phyloP scores from a whole-genome alignment of 2,888 invertebrate species.

The Lucinisca nassula region DNA sequence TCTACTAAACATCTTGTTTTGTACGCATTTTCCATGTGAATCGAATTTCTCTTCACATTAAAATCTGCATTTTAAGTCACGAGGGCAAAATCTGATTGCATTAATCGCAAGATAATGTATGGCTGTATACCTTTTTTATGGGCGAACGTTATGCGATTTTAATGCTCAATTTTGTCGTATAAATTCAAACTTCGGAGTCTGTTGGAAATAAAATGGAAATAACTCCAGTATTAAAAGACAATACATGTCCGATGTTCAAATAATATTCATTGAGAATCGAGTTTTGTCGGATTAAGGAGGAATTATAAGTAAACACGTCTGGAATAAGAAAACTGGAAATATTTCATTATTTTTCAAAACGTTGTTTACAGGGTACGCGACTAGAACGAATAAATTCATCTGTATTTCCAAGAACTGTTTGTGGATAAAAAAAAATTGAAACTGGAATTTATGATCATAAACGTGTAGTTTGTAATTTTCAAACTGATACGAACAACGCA shows the following conservation, averaged over 20 bases:
- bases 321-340: background rate
- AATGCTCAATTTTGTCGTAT: constrained; percentile 71
- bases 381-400: no score
- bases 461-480: no score
- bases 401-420: no score
- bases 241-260: constrained; percentile 47
- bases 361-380: no score
- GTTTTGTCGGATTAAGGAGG: constrained; percentile 7
- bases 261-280: constrained; percentile 8
- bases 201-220: constrained; percentile 65
- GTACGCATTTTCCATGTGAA: background rate
- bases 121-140: constrained; percentile 60
- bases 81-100: background rate
- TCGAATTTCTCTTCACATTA: background rate
- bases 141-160: constrained; percentile 64
- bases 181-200: constrained; percentile 63
- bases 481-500: background rate
- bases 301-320: background rate
- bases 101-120: background rate
- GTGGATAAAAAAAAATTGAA: background rate
- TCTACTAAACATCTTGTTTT: constrained; percentile 4
- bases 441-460: background rate
- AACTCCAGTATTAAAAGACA: constrained; percentile 69
- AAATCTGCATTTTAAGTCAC: constrained; percentile 4
- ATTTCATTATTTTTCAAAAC: no score